Evolutionary conservation across 2,888 invertebrate species (phyloP), one percentile per base, ranked within the genome.

Genomic region (Luffia ferchaultella): DNA sequence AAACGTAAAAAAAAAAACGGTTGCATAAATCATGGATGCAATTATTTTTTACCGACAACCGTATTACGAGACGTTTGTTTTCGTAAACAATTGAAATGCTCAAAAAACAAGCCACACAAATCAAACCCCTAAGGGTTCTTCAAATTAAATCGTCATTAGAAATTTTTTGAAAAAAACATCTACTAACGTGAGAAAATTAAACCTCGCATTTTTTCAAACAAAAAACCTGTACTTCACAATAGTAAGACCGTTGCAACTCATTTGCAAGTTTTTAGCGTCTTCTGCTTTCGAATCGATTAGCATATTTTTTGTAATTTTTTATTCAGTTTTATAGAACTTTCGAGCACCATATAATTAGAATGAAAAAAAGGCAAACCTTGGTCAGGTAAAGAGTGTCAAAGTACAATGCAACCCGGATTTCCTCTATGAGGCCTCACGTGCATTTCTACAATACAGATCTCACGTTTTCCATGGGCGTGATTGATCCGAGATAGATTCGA

Each of bases 101-200:
- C 65, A 50, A 72, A 78, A 79, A 74, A 67, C 58, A 56, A 57
- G 50, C 43, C 52, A 49, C 60, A 57, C 63, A 68, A 78, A 77
- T 76, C 79, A 83, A 83, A 82, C 83, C 82, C 82, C 80, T 79
- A 76, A 83, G 82, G 68, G 76, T 70, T 74, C 80, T 82, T 75
- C 82, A 83, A 83, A 83, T 83, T 83, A 82, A 83, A 83, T 67
- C 73, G 65, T 76, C 79, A 75, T 83, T 83, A 80, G 68, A 79
- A 73, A 72, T 70, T 73, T 76, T 62, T 62, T 56, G 57, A 65
- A 70, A 76, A 75, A 61, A 46, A 20, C 46, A 59, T 43, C 65
- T 58, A 70, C 69, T 79, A 79, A 83, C 80, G 82, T 82, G 82
- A 79, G 83, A 83, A 80, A 76, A 83, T 83, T 80, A 83, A 76